Conservation (phyloP, 2,888 invertebrate genomes). For the Aphidius colemani region DNA sequence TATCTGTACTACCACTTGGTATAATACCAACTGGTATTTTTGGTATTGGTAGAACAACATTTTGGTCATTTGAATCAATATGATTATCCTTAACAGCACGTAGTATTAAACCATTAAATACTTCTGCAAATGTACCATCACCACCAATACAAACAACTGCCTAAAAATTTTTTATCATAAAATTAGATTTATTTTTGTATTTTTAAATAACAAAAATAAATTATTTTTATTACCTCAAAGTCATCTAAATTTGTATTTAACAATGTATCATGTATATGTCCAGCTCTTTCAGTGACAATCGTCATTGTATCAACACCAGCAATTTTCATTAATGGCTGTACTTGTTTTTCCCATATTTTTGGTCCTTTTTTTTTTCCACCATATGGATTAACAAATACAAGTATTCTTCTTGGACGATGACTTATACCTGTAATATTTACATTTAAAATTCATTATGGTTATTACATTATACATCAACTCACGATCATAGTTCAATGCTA, state of each 20-base stretch:
- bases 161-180: slow-evolving; percentile 57
- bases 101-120: slow-evolving; percentile 74
- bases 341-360: slow-evolving; percentile 74
- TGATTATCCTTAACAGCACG: slow-evolving; percentile 64
- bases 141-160: slow-evolving; percentile 83
- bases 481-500: no score
- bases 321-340: slow-evolving; percentile 69
- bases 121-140: slow-evolving; percentile 84
- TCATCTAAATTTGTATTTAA: slow-evolving; percentile 65
- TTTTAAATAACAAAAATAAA: not conserved
- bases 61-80: slow-evolving; percentile 64
- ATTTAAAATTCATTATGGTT: no score
- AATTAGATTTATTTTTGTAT: slow-evolving; percentile 7
- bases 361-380: slow-evolving; percentile 78
- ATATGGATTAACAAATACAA: slow-evolving; percentile 83
- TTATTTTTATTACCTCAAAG: slow-evolving; percentile 45
- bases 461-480: no score
- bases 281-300: slow-evolving; percentile 73
- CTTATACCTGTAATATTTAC: slow-evolving; percentile 57
- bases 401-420: slow-evolving; percentile 70
- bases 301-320: slow-evolving; percentile 71
- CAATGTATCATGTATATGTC: slow-evolving; percentile 76
- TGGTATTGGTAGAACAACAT: slow-evolving; percentile 62
- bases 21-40: slow-evolving; percentile 70
- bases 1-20: slow-evolving; percentile 78